Evolutionary conservation across 2,888 invertebrate genomes (phyloP), one percentile per base, ranked within the genome.

Genomic region (Panopea generosa): DNA sequence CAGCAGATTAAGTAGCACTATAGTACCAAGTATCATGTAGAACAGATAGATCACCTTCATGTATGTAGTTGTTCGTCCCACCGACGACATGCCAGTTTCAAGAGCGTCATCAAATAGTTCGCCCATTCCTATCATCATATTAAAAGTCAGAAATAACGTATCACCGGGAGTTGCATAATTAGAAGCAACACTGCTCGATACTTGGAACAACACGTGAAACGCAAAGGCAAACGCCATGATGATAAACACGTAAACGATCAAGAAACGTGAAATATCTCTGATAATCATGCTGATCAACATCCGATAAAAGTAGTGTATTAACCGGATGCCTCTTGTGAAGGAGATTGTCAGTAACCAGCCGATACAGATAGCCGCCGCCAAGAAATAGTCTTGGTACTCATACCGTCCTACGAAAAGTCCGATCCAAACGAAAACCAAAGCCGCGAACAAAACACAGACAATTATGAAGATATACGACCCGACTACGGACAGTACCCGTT

Each of bases 121-220:
- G 0, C 75, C 89, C 87, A 90, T 90, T 2, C 92, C 92, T 1
- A 92, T 79, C 91, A 92, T 90, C 68, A 91, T 75, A 74, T 91
- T 91, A 69, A 92, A 92, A 4, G 87, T 82, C 20, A 87, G 71
- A 71, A 90, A 92, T 9, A 91, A 70, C 0, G 91, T 89, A 67
- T 89, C 82, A 14, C 83, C 80, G 0, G 87, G 82, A 14, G 77
- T 82, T 0, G 82, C 65, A 67, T 87, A 90, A 9, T 74, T 77
- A n/a, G 76, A 65, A 0, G 80, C 74, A 24, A 89, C 67, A 18
- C 40, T 73, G 0, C 72, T 38, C 0, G 86, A 83, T 24, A 86
- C 81, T 66, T 90, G 90, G 63, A 91, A 89, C 22, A 90, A 50
- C 1, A 85, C 84, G 63, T 91, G 89, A 50, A 92, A 84, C 18